A percentile compares a stretch with the other conserved stretches of the same genome.
Conservation (phyloP, 2,113 vertebrate genomes). For the Coptodon rendalli region DNA sequence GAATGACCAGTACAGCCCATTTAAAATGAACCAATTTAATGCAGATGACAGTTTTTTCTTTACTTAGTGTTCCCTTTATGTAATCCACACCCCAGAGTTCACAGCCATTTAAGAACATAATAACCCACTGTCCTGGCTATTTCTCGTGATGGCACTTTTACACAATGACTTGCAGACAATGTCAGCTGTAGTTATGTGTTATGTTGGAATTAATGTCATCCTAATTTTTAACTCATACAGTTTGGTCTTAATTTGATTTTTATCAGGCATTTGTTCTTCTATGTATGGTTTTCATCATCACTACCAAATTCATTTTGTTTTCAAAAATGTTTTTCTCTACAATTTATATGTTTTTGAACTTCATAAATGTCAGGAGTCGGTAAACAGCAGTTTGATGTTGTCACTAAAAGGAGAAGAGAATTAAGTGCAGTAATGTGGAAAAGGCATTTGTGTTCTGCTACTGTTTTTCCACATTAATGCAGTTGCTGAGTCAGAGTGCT, state of each 20-base stretch:
- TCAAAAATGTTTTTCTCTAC: not conserved
- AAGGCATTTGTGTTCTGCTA: not conserved
- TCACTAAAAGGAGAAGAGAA: not conserved
- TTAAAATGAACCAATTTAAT: not conserved
- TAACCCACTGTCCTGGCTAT: not conserved
- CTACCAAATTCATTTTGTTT: not conserved
- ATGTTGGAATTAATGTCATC: not conserved
- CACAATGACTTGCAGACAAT: not conserved
- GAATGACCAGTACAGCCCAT: not conserved
- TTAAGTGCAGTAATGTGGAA: not conserved
- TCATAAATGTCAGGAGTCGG: not conserved
- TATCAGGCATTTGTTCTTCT: not conserved
- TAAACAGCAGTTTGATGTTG: not conserved
- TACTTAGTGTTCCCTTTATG: not conserved
- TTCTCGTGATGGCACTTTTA: not conserved
- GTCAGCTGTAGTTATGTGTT: not conserved
- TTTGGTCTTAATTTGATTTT: not conserved
- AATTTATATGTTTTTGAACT: not conserved
- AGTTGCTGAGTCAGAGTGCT: not conserved
- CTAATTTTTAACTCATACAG: not conserved
- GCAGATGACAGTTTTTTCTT: not conserved
- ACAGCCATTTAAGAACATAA: not conserved
- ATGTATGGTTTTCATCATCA: not conserved
- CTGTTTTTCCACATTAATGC: not conserved
- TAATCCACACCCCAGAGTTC: not conserved